phyloP scores from a whole-genome alignment of 2,888 invertebrate species.

The Tricholauxania praeusta region DNA sequence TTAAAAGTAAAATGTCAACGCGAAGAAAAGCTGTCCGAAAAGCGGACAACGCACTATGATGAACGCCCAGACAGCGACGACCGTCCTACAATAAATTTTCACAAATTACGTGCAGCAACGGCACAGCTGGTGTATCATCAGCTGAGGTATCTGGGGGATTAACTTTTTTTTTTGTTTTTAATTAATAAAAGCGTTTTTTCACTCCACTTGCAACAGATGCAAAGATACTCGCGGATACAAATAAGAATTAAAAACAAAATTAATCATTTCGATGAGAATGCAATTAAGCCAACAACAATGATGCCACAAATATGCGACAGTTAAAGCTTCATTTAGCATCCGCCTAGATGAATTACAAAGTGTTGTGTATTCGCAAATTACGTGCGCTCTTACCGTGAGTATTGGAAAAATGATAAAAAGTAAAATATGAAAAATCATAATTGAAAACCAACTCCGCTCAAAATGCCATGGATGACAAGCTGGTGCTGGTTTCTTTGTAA shows the following conservation, averaged over 20 bases:
- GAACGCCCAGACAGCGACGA: no score
- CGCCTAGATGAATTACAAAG: not conserved
- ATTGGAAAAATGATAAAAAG: not conserved
- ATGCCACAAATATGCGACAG: conserved; percentile 33
- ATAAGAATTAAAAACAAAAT: conserved; percentile 10
- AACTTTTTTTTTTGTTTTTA: no score
- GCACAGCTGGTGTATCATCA: no score
- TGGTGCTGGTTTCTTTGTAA: conserved; percentile 10
- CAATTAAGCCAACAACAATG: conserved; percentile 17
- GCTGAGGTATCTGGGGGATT: no score
- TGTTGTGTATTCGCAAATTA: conserved; percentile 17
- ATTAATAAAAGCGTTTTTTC: no score
- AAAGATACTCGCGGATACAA: not conserved
- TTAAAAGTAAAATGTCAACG: no score
- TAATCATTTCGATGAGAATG: conserved; percentile 27
- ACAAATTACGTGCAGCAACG: no score
- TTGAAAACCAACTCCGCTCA: not conserved
- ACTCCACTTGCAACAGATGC: not conserved
- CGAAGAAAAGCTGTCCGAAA: no score
- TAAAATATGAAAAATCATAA: not conserved
- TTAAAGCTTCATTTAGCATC: conserved; percentile 20
- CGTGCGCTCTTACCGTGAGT: conserved; percentile 4
- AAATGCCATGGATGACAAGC: not conserved
- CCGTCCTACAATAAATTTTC: no score
- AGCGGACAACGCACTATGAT: no score